Percentiles rank a stretch among this genome's conserved stretches.
Evolutionary conservation across 2,113 vertebrate species (phyloP).

Genomic region (Ginglymostoma cirratum): DNA sequence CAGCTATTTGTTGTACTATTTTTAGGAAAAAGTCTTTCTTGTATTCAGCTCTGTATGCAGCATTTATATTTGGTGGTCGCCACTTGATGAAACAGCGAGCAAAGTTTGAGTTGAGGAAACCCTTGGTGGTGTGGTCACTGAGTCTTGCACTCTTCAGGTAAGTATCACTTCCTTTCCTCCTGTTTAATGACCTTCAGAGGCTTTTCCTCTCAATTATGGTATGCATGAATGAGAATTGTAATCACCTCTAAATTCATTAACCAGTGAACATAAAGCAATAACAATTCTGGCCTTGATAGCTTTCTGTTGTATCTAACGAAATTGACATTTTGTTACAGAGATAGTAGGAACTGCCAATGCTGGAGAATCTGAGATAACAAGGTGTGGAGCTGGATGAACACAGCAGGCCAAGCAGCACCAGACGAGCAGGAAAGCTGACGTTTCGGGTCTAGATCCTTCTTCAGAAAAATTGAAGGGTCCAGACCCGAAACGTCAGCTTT

Average conservation of each 20-base stretch:
- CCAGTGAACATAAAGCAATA: not conserved
- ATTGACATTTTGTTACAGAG: no score
- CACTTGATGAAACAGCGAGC: slow-evolving; percentile 96
- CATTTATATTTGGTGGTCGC: slow-evolving; percentile 90
- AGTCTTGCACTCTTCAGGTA: slow-evolving; percentile 95
- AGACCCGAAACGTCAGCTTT: no score
- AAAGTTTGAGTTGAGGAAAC: slow-evolving; percentile 96
- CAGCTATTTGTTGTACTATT: slow-evolving; percentile 41
- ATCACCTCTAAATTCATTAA: not conserved
- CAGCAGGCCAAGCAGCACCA: no score
- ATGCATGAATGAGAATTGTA: not conserved
- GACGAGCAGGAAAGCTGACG: no score
- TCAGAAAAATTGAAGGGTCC: no score
- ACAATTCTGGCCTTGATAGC: not conserved
- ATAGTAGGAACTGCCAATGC: no score
- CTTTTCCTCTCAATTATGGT: not conserved
- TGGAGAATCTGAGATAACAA: no score
- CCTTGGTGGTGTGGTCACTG: slow-evolving; percentile 94
- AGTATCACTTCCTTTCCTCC: slow-evolving; percentile 39
- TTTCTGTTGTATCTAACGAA: not conserved
- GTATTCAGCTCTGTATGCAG: slow-evolving; percentile 88
- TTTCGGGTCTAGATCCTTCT: no score
- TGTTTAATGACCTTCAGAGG: not conserved
- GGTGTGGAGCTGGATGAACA: no score
- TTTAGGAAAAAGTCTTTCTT: slow-evolving; percentile 97